phyloP scores from a whole-genome alignment of 2,797 vertebrate genomes.

The Eospalax fontanierii region DNA sequence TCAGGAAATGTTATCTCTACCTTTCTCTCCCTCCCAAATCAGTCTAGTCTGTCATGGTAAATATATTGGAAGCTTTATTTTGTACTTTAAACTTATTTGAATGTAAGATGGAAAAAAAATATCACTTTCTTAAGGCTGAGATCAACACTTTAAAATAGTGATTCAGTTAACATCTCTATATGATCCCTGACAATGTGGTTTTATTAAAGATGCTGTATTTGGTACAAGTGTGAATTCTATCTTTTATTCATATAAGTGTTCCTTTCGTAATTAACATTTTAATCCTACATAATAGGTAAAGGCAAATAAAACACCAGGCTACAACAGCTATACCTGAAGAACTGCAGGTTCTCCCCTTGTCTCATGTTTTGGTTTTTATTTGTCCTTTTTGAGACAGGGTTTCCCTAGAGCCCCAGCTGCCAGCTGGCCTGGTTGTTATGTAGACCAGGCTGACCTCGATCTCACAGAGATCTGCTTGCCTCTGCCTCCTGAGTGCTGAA shows the following conservation, averaged over 20 bases:
- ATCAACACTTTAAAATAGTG: constrained; percentile 74
- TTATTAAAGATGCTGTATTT: constrained; percentile 77
- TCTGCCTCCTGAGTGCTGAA: no score
- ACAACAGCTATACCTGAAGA: neutral
- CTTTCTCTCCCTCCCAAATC: neutral
- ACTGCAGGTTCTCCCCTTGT: neutral
- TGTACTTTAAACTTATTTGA: constrained; percentile 62
- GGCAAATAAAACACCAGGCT: constrained; percentile 15
- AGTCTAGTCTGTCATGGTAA: neutral
- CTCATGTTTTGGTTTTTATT: neutral
- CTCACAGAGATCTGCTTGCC: no score
- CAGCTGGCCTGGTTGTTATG: no score
- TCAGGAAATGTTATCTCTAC: neutral
- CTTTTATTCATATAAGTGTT: constrained; percentile 78
- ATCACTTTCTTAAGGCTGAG: constrained; percentile 76
- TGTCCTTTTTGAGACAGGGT: no score
- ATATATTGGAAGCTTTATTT: constrained; percentile 12
- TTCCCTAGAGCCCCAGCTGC: no score
- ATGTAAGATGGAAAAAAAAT: constrained; percentile 66
- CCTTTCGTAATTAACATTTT: constrained; percentile 69
- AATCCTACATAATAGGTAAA: constrained; percentile 56
- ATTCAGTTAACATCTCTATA: constrained; percentile 73
- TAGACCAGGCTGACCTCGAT: no score
- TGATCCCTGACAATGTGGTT: constrained; percentile 71
- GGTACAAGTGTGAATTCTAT: constrained; percentile 75